Base-by-base conservation (phyloP, 2,113 vertebrate species). In the Gorsachius goisagi region DNA sequence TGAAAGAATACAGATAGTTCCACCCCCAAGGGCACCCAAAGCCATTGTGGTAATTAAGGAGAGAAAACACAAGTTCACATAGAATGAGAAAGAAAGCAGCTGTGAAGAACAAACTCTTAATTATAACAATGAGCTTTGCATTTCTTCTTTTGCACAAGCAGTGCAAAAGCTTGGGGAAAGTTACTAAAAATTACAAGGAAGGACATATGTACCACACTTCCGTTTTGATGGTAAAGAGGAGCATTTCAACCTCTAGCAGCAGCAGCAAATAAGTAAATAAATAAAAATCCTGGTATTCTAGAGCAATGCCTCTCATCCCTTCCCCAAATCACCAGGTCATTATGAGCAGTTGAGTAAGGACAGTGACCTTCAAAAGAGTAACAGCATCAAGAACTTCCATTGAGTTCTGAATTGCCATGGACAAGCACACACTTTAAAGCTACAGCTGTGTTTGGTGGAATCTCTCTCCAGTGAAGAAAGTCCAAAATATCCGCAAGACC, bases 191-290 rank as follows among this genome's bases (percentile, higher is more conserved):
- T 50, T 39, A 35, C 17, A 21, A 45, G 45, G 50, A 80, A 59
- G 15, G 9, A 47, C 26, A 49, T 12, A 32, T 0, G 3, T 37
- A 50, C 5, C 14, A 56, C 12, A 9, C 24, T 56, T 50, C 2
- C 67, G 32, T 67, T 81, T 50, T 68, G 9, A 58, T 11, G 10
- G 3, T 44, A 23, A 55, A 49, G 23, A 85, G 7, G 16, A 76
- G 5, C 16, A 85, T 60, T 81, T 76, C 27, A n/a, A 27, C 18
- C 9, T 37, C 45, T 22, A 75, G 9, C 16, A 71, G 37, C 41
- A 39, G 35, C 26, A 67, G 49, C 26, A 44, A 45, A 30, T 24
- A 50, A 35, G 27, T 18, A 63, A 82, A 53, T 58, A 41, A 59
- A 76, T 17, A 82, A 26, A 88, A 47, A 21, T n/a, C 14, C 39